A percentile compares a stretch with the other conserved stretches of the same genome.
phyloP scores from a whole-genome alignment of 2,888 invertebrate genomes.

The Rapana venosa region DNA sequence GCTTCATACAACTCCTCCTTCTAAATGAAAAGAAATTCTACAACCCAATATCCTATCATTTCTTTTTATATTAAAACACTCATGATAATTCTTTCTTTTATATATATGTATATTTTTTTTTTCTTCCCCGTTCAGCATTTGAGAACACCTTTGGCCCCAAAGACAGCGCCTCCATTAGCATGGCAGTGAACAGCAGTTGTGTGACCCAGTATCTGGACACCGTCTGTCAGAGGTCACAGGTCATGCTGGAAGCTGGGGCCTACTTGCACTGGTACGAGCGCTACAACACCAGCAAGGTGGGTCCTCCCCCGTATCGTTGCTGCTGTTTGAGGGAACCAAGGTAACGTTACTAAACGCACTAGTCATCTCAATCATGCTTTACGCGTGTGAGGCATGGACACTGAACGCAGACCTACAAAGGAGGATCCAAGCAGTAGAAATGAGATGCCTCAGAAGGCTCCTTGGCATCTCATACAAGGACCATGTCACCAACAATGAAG shows the following conservation, averaged over 20 bases:
- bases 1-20: not conserved
- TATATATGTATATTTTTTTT: not conserved
- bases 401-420: no score
- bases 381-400: no score
- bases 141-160: slow-evolving; percentile 56
- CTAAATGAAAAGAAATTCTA: no score
- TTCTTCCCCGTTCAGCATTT: slow-evolving; percentile 51
- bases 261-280: slow-evolving; percentile 77
- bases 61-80: no score
- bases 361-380: no score
- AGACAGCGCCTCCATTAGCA: slow-evolving; percentile 65
- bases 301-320: not conserved
- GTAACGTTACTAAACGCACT: no score
- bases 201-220: slow-evolving; percentile 65
- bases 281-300: slow-evolving; percentile 64
- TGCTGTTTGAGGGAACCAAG: no score
- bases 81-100: not conserved
- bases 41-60: no score
- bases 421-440: no score
- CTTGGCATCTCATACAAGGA: no score
- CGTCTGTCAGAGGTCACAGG: slow-evolving; percentile 63
- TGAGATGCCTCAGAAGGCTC: no score
- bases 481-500: no score
- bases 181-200: slow-evolving; percentile 70
- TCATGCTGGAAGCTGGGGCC: slow-evolving; percentile 70